Evolutionary conservation across 2,113 vertebrate genomes (phyloP).

Genomic region (Onychostoma macrolepis): DNA sequence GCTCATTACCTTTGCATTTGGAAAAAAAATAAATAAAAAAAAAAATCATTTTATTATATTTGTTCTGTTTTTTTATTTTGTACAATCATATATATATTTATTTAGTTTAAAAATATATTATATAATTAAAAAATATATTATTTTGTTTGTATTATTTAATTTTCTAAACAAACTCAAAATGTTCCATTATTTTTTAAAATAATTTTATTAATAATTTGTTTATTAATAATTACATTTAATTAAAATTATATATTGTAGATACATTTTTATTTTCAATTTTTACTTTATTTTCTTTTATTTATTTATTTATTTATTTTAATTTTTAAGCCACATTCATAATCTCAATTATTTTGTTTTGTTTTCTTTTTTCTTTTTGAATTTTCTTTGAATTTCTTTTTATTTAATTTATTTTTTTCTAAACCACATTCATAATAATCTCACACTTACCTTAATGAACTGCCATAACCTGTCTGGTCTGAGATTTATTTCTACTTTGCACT

Average conservation of each 20-base stretch:
- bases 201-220: not conserved
- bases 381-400: not conserved
- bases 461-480: constrained; percentile 1
- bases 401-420: not conserved
- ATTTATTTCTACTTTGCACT: constrained; percentile 30
- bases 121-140: too few relatives aligned
- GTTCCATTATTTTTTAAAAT: too few relatives aligned
- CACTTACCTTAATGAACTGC: not conserved
- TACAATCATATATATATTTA: not conserved
- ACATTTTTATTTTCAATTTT: not conserved
- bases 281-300: not conserved
- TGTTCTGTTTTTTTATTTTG: not conserved
- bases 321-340: not conserved
- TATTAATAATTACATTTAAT: not conserved
- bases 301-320: too few relatives aligned
- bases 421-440: not conserved
- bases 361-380: not conserved
- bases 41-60: not conserved
- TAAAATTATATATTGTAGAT: too few relatives aligned
- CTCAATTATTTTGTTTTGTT: not conserved
- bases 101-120: not conserved
- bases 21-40: too few relatives aligned
- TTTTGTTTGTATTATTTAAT: too few relatives aligned
- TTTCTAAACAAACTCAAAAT: too few relatives aligned
- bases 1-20: not conserved